phyloP scores from a whole-genome alignment of 2,888 invertebrate genomes.

The Leptopterna dolabrata region DNA sequence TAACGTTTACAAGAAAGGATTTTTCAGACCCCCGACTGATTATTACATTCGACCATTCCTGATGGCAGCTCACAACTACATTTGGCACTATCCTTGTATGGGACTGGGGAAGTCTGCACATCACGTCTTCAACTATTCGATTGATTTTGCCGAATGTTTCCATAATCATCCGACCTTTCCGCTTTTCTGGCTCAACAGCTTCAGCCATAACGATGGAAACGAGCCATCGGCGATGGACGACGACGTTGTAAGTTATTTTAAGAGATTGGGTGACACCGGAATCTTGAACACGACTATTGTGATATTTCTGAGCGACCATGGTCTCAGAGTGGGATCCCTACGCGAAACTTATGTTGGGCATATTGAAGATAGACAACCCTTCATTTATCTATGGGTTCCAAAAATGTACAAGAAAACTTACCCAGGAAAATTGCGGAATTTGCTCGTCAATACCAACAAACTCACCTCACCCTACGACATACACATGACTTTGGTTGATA shows the following conservation, averaged over 20 bases:
- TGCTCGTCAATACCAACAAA: conserved; percentile 74
- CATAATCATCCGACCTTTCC: conserved; percentile 75
- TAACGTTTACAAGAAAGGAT: conserved; percentile 78
- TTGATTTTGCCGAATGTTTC: conserved; percentile 79
- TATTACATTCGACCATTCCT: conserved; percentile 83
- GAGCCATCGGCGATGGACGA: conserved; percentile 76
- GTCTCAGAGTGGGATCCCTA: conserved; percentile 80
- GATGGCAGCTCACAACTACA: conserved; percentile 73
- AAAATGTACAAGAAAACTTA: conserved; percentile 71
- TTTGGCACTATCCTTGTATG: conserved; percentile 71
- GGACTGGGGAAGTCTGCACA: conserved; percentile 75
- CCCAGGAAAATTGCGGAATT: conserved; percentile 70
- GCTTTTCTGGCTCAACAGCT: conserved; percentile 83
- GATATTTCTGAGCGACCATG: conserved; percentile 83
- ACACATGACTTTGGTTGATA: conserved; percentile 77
- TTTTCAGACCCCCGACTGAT: conserved; percentile 80
- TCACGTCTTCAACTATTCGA: conserved; percentile 77
- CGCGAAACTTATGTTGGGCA: conserved; percentile 77
- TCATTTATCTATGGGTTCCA: conserved; percentile 78
- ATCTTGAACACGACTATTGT: conserved; percentile 76
- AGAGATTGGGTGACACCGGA: conserved; percentile 73
- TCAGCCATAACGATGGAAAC: conserved; percentile 78
- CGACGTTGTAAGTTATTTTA: conserved; percentile 71
- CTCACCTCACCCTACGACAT: conserved; percentile 83
- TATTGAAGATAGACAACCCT: conserved; percentile 82